These are phyloP conservation scores for Xestoiulus laeticollis DNA, from an alignment of 2,888 invertebrate species.

Conservation along the genomic window DNA sequence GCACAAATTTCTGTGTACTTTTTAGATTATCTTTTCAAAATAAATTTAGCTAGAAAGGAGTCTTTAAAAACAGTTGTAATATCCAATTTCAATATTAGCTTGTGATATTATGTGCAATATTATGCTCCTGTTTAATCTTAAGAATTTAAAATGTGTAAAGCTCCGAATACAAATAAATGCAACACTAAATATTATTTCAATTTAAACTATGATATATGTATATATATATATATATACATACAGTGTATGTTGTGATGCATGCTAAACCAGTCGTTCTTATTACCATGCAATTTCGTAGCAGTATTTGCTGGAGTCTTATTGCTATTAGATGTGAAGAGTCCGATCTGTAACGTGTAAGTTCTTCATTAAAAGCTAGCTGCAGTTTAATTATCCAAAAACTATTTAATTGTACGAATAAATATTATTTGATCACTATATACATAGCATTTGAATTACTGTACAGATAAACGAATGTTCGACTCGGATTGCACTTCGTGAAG, in stretches of 20 bases:
- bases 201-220: neutral
- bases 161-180: too few relatives aligned
- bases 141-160: neutral
- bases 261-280: neutral
- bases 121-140: neutral
- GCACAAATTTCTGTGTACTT: neutral
- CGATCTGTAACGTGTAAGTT: neutral
- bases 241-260: neutral
- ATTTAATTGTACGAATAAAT: conserved; percentile 27
- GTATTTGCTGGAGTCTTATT: neutral
- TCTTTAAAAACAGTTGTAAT: neutral
- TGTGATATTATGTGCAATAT: neutral
- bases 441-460: neutral
- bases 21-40: neutral
- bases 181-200: too few relatives aligned
- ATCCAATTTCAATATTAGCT: neutral
- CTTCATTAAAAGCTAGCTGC: neutral
- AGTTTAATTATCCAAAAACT: neutral
- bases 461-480: neutral
- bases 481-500: neutral
- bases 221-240: too few relatives aligned
- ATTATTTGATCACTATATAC: neutral
- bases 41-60: neutral
- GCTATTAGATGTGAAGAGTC: neutral
- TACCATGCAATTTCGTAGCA: neutral